These are phyloP conservation scores for Brachyalestes nurse DNA, from an alignment of 2,797 vertebrate species.

Conservation along the genomic window DNA sequence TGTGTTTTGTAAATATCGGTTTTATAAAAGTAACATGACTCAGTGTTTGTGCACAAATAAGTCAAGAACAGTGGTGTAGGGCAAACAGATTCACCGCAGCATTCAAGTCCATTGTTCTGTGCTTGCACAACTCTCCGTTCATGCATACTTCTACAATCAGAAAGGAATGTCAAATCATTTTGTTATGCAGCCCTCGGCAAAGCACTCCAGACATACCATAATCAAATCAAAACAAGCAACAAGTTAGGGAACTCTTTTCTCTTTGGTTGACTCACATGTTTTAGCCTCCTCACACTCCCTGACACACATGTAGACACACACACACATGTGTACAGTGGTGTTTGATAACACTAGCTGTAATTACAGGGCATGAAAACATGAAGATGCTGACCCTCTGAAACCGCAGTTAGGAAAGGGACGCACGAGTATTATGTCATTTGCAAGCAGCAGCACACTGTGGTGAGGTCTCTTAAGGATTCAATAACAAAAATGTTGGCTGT, in stretches of 20 bases:
- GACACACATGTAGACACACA: conserved; percentile 8
- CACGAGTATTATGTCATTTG: conserved; percentile 36
- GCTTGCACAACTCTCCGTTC: conserved; percentile 70
- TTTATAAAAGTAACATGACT: conserved; percentile 11
- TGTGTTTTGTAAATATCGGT: conserved; percentile 19
- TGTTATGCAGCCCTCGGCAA: conserved; percentile 72
- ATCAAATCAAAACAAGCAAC: conserved; percentile 81
- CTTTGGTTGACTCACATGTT: conserved; percentile 37
- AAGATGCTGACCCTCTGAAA: conserved; percentile 39
- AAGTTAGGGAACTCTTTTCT: conserved; percentile 67
- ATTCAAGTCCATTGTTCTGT: conserved; percentile 72
- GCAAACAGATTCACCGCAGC: conserved; percentile 68
- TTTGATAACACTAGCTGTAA: conserved; percentile 12
- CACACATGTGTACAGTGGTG: background rate
- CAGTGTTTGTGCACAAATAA: conserved; percentile 9
- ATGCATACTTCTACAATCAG: conserved; percentile 79
- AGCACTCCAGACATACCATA: conserved; percentile 75
- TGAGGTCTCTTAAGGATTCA: background rate
- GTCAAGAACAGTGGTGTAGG: conserved; percentile 29
- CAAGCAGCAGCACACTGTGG: conserved; percentile 3
- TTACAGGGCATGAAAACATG: conserved; percentile 25
- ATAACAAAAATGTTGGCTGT: background rate
- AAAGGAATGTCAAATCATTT: conserved; percentile 78
- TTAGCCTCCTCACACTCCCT: conserved; percentile 21
- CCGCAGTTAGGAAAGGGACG: conserved; percentile 19